Conservation (phyloP, 1,140 invertebrate genomes). For the Papilio xuthus region DNA sequence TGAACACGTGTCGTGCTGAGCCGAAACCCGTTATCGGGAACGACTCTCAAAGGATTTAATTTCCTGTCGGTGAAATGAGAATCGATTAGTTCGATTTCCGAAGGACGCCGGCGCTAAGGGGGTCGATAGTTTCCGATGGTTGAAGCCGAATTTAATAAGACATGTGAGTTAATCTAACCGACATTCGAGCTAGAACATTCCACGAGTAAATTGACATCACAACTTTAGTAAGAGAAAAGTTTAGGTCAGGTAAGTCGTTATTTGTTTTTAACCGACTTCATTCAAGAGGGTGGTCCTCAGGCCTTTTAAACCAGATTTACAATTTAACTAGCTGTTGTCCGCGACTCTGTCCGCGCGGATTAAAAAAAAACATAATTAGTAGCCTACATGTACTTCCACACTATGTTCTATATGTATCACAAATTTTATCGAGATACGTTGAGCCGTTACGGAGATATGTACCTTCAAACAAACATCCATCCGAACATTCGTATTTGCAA, state of each 20-base stretch:
- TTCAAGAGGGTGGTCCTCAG: no score
- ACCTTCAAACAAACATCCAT: no score
- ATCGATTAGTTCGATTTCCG: constrained; percentile 81
- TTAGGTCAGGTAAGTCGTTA: neutral
- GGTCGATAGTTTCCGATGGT: constrained; percentile 75
- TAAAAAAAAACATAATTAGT: no score
- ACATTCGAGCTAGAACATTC: constrained; percentile 21
- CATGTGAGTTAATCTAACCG: constrained; percentile 59
- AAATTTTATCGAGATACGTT: no score
- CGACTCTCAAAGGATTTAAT: constrained; percentile 79
- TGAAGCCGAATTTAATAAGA: constrained; percentile 72
- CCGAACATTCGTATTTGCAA: no score
- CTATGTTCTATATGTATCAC: no score
- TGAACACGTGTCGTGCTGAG: constrained; percentile 78
- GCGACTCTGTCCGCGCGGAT: no score
- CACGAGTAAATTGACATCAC: neutral
- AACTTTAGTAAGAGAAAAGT: neutral
- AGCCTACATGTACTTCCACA: no score
- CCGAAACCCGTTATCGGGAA: constrained; percentile 75
- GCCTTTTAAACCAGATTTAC: no score
- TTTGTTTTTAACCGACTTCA: no score
- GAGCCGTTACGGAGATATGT: no score
- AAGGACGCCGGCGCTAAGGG: constrained; percentile 59
- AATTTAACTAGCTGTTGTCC: no score
- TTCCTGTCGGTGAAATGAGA: constrained; percentile 79